Conservation (phyloP, 2,113 vertebrate genomes). For the Hypanus sabinus region DNA sequence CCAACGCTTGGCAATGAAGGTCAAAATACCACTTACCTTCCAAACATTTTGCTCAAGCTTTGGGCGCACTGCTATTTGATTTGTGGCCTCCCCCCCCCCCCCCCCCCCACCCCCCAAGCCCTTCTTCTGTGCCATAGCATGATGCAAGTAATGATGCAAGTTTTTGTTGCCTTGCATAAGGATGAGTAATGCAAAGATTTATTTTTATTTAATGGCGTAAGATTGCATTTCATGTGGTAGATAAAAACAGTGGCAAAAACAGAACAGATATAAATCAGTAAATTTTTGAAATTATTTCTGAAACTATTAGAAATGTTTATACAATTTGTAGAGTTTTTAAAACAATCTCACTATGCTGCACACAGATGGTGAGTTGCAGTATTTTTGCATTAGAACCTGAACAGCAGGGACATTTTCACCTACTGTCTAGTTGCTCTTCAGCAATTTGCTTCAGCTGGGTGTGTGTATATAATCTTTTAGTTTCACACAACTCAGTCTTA, state of each 20-base stretch:
- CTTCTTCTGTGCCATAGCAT: not conserved
- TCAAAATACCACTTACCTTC: too few species aligned
- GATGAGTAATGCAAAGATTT: not conserved
- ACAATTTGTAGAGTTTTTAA: not conserved
- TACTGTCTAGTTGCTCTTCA: not conserved
- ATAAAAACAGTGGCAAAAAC: not conserved
- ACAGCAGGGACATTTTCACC: not conserved
- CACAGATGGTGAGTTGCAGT: not conserved
- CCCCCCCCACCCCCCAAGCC: too few species aligned
- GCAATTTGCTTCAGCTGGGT: not conserved
- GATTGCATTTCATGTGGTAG: not conserved
- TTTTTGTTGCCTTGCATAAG: not conserved
- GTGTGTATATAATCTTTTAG: not conserved
- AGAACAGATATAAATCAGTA: not conserved
- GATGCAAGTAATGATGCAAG: not conserved
- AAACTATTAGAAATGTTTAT: not conserved
- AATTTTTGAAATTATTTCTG: not conserved
- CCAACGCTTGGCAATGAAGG: too few species aligned
- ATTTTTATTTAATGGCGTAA: not conserved
- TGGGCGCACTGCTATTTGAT: not conserved
- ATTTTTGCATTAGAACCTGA: not conserved
- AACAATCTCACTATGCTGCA: not conserved
- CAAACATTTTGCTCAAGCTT: not conserved
- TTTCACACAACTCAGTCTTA: not conserved
- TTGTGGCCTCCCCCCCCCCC: not conserved